Percentiles rank a stretch among this genome's conserved stretches.
These are phyloP conservation scores for Euclidia mi DNA, from an alignment of 2,888 invertebrate species.

Conservation along the genomic window DNA sequence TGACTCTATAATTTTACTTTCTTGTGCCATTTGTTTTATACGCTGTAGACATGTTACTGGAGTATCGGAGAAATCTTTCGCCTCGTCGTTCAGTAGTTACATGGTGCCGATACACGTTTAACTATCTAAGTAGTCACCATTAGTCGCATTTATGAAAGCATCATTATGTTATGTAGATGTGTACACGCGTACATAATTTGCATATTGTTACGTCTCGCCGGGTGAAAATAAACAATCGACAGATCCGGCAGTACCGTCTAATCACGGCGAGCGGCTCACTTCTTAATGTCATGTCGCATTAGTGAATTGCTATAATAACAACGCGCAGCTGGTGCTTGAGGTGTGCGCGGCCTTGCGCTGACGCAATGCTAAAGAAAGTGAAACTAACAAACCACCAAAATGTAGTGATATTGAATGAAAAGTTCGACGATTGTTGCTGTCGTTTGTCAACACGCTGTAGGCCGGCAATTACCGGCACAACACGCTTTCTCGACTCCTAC, in stretches of 20 bases:
- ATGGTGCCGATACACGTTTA: constrained; percentile 28
- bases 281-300: constrained; percentile 70
- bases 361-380: constrained; percentile 80
- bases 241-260: constrained; percentile 65
- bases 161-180: constrained; percentile 60
- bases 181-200: constrained; percentile 63
- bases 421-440: constrained; percentile 65
- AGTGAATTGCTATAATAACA: constrained; percentile 70
- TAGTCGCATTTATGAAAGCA: constrained; percentile 62
- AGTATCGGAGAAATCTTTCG: constrained; percentile 44
- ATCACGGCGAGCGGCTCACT: constrained; percentile 57
- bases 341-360: constrained; percentile 72
- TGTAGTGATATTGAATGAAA: constrained; percentile 70
- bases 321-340: constrained; percentile 58
- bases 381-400: constrained; percentile 78
- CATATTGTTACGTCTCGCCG: constrained; percentile 69
- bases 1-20: constrained; percentile 2
- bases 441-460: constrained; percentile 71
- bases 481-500: constrained; percentile 70
- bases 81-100: constrained; percentile 19
- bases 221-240: constrained; percentile 74
- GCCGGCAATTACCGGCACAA: constrained; percentile 62
- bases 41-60: not conserved
- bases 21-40: not conserved
- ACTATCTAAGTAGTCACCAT: constrained; percentile 51